These are phyloP conservation scores for Diplolepis rosae DNA, from an alignment of 2,888 invertebrate genomes.

Conservation along the genomic window DNA sequence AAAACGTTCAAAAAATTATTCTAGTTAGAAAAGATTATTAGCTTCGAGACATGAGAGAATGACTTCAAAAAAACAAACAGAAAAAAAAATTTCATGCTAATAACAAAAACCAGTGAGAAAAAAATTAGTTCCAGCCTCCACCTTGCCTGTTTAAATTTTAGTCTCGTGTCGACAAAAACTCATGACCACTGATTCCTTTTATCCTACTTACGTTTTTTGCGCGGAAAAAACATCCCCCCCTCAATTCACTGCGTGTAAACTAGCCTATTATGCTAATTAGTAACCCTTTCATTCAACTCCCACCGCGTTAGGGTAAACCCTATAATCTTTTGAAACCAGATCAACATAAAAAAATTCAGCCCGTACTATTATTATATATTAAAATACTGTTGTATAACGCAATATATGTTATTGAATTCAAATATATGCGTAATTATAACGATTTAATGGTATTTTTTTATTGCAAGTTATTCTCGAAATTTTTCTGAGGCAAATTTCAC, in stretches of 20 bases:
- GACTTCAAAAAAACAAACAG: background rate
- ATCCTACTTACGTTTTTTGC: constrained; percentile 1
- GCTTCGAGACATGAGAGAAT: background rate
- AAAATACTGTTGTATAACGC: no score
- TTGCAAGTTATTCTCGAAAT: no score
- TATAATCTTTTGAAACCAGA: background rate
- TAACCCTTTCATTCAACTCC: constrained; percentile 11
- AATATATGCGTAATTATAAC: no score
- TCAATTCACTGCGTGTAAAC: constrained; percentile 9
- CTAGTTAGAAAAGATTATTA: background rate
- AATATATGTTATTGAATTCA: no score
- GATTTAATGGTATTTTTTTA: no score
- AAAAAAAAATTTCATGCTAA: background rate
- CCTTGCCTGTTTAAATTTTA: background rate
- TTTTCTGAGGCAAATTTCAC: background rate
- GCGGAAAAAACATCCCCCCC: background rate
- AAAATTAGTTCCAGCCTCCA: background rate
- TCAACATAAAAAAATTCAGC: background rate
- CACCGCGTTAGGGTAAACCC: background rate
- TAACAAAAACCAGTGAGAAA: background rate
- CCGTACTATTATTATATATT: no score
- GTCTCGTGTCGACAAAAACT: background rate
- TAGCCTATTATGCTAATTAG: constrained; percentile 24
- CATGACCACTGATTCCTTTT: background rate
- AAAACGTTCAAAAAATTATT: no score